Evolutionary conservation across 2,113 vertebrate species (phyloP).

Genomic region (Phoenicopterus ruber): DNA sequence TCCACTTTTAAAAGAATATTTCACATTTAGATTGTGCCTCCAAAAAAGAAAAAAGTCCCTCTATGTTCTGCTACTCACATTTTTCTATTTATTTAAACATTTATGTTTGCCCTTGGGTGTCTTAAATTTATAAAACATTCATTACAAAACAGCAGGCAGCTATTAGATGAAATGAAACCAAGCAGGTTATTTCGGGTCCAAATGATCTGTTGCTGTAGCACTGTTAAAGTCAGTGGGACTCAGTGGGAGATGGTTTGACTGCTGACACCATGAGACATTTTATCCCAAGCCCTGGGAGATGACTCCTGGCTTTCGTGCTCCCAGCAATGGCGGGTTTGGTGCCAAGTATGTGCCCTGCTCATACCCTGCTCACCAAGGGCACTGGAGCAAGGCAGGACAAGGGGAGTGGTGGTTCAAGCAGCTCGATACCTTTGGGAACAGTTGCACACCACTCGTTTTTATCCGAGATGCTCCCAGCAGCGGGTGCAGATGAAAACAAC

Average conservation of each 20-base stretch:
- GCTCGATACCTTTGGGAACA: background rate
- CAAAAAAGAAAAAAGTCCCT: background rate
- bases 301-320: background rate
- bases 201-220: background rate
- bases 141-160: slow-evolving; percentile 39
- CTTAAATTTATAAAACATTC: slow-evolving; percentile 50
- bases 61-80: background rate
- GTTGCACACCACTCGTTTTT: background rate
- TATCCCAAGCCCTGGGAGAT: background rate
- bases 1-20: slow-evolving; percentile 21
- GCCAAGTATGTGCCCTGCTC: background rate
- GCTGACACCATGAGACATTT: background rate
- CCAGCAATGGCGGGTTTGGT: background rate
- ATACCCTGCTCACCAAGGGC: background rate
- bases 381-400: background rate
- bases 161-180: slow-evolving; percentile 22
- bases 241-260: background rate
- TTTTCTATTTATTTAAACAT: slow-evolving; percentile 58
- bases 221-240: background rate
- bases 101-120: slow-evolving; percentile 33
- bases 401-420: background rate
- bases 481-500: background rate
- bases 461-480: background rate
- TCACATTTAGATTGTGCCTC: background rate
- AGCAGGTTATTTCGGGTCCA: background rate